Evolutionary conservation across 2,113 vertebrate species (phyloP), one percentile per base, ranked within the genome.

Genomic region (Onychostoma macrolepis): DNA sequence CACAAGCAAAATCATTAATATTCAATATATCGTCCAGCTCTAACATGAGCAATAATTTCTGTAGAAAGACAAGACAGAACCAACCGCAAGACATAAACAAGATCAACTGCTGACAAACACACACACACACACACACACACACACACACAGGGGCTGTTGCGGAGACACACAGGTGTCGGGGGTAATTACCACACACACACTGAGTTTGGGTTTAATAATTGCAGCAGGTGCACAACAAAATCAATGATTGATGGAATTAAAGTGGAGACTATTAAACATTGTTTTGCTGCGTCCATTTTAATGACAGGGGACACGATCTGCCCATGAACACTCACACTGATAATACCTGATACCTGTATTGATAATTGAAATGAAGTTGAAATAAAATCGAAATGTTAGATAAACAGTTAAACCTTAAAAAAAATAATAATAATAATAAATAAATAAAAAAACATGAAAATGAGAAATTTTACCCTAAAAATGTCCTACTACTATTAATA

Each of bases 231-330:
- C 85, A 86, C 81, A n/a, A 92, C 85, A 90, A 93, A 94, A 93
- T 92, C 91, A 94, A 92, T 94, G 95, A 95, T 95, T 94, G 93
- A 95, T 94, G 92, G 92, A 94, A 94, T 93, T 90, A 89, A 88
- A 88, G 43, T 75, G 84, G 89, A 91, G 88, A 91, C 93, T 93
- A 93, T 95, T 95, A 94, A 94, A 93, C 92, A 92, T 95, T 63
- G 94, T 94, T 94, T 94, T 94, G 91, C 93, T 91, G 92, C 90
- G 91, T 93, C 93, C 90, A 91, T 93, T 92, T 92, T 95, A 95
- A 95, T 95, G 94, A 95, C 92, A 90, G 90, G 91, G 91, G 93
- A 88, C 71, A 80, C 83, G 78, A 92, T 87, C 88, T 90, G 88
- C 90, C 89, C 83, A 76, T 83, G 91, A 89, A 21, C 48, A 88